These are phyloP conservation scores for Sitta europaea DNA, from an alignment of 2,113 vertebrate genomes.

Conservation along the genomic window DNA sequence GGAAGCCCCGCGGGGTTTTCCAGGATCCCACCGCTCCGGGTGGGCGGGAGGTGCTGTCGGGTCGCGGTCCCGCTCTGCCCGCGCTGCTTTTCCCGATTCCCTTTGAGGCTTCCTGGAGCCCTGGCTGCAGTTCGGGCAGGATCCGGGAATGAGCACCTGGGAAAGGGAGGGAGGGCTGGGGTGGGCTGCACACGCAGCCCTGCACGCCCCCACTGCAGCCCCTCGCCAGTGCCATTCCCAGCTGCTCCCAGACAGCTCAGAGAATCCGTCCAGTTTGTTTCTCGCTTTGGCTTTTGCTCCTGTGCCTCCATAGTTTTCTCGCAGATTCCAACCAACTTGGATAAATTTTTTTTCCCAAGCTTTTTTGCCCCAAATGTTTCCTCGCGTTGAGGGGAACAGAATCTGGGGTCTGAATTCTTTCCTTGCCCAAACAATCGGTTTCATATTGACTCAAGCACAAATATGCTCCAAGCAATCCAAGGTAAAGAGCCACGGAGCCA, in stretches of 20 bases:
- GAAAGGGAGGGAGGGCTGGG: not conserved
- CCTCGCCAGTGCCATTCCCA: not conserved
- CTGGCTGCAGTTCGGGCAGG: not conserved
- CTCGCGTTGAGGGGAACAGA: not conserved
- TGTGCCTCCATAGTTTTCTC: not conserved
- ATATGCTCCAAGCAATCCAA: slow-evolving; percentile 4
- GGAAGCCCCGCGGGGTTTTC: not conserved
- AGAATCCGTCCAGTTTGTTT: fast-evolving
- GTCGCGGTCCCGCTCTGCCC: fast-evolving
- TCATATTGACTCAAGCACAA: slow-evolving; percentile 4
- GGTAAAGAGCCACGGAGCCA: not conserved
- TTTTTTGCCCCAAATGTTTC: not conserved
- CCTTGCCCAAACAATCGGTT: not conserved
- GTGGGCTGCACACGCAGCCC: not conserved
- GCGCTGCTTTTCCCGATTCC: not conserved
- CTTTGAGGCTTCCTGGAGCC: not conserved
- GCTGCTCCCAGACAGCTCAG: not conserved
- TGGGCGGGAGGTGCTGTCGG: not conserved
- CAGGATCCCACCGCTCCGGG: not conserved
- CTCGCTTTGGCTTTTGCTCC: not conserved
- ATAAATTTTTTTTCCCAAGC: not conserved
- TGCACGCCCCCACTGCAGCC: not conserved
- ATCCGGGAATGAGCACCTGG: not conserved
- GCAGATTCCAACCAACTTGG: not conserved
- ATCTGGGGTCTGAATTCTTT: not conserved